phyloP scores from a whole-genome alignment of 1,140 invertebrate genomes.

The Eupeodes corollae region DNA sequence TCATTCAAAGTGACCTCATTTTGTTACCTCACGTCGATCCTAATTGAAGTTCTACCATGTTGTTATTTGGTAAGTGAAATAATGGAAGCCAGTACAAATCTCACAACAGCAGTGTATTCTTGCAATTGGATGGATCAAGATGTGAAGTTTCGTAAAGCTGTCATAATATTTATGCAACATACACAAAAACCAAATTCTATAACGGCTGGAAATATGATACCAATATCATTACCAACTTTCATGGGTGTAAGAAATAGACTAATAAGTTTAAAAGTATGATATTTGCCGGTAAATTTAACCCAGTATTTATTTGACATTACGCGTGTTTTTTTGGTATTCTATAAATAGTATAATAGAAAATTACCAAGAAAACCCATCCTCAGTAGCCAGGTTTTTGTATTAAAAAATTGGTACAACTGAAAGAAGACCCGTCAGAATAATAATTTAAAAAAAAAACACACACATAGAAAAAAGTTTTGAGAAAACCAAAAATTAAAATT shows the following conservation, averaged over 20 bases:
- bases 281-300: too few species aligned
- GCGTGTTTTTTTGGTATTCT: too few species aligned
- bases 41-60: conserved; percentile 6
- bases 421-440: too few species aligned
- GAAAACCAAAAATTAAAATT: too few species aligned
- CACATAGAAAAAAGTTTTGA: too few species aligned
- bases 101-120: conserved; percentile 7
- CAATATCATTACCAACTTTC: conserved; percentile 9
- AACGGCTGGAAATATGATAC: conserved; percentile 7
- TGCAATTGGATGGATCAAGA: conserved; percentile 9
- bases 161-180: conserved; percentile 11
- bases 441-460: too few species aligned
- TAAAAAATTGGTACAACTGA: too few species aligned
- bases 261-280: too few species aligned
- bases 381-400: too few species aligned
- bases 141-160: conserved; percentile 5
- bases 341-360: too few species aligned
- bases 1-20: conserved; percentile 1
- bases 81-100: conserved; percentile 2
- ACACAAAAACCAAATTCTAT: conserved; percentile 5
- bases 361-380: too few species aligned
- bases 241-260: conserved; percentile 3
- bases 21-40: neutral
- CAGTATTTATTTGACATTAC: too few species aligned
- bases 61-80: conserved; percentile 7